Evolutionary conservation across 2,113 vertebrate genomes (phyloP).

Genomic region (Tetrax tetrax): DNA sequence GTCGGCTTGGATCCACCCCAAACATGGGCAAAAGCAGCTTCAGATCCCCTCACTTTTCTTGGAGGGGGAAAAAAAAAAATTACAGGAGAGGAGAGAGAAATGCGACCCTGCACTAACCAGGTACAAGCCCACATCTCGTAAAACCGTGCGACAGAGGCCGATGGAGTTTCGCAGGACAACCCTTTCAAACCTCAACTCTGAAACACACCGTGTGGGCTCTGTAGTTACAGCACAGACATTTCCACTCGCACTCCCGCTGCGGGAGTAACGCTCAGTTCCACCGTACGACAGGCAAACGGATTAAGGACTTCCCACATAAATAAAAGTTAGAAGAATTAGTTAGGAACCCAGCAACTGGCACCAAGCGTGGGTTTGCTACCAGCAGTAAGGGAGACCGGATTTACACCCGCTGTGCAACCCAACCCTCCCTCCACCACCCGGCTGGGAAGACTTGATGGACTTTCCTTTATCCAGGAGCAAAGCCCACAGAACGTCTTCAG

Average conservation of each 20-base stretch:
- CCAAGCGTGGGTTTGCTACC: background rate
- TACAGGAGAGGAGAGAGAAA: background rate
- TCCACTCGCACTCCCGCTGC: background rate
- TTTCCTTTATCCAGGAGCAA: background rate
- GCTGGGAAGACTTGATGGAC: background rate
- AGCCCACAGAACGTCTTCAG: background rate
- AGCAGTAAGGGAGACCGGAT: background rate
- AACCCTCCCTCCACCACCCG: background rate
- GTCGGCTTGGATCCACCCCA: background rate
- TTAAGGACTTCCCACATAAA: background rate
- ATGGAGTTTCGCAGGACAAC: background rate
- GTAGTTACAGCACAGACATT: background rate
- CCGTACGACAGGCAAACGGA: background rate
- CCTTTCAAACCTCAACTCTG: background rate
- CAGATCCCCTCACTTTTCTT: background rate
- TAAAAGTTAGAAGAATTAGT: background rate
- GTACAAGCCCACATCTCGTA: background rate
- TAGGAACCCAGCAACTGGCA: background rate
- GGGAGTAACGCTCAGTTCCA: background rate
- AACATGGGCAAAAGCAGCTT: background rate
- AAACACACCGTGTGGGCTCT: background rate
- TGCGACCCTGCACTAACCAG: background rate
- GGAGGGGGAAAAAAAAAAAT: no score
- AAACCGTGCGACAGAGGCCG: background rate
- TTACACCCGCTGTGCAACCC: background rate